phyloP scores from a whole-genome alignment of 2,797 vertebrate species.

The Carcharodon carcharias region DNA sequence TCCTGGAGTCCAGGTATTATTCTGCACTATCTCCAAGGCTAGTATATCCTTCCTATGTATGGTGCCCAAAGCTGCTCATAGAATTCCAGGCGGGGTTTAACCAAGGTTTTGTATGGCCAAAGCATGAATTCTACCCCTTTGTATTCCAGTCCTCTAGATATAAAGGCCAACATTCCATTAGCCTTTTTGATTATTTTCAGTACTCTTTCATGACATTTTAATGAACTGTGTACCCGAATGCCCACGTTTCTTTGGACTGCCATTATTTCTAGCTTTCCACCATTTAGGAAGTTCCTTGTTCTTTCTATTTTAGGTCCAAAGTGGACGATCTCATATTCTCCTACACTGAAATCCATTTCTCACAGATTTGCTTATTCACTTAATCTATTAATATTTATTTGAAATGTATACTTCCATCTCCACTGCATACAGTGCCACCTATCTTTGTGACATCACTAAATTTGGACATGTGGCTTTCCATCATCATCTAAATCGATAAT shows the following conservation, averaged over 20 bases:
- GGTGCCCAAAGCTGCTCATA: not conserved
- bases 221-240: not conserved
- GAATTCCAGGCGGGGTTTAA: not conserved
- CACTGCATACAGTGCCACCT: not conserved
- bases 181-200: not conserved
- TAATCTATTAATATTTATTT: not conserved
- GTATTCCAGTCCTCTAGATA: not conserved
- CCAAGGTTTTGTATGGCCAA: not conserved
- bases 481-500: not conserved
- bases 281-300: too few species aligned
- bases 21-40: not conserved
- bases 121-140: not conserved
- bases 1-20: not conserved
- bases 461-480: not conserved
- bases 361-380: not conserved
- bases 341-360: not conserved
- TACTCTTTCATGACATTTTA: not conserved
- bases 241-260: not conserved
- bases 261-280: not conserved
- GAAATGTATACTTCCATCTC: not conserved
- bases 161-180: not conserved
- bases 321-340: not conserved
- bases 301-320: too few species aligned
- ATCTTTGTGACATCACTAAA: too few species aligned
- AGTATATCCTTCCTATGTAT: not conserved